Base-by-base conservation (phyloP, 2,113 vertebrate genomes). In the Physeter macrocephalus region DNA sequence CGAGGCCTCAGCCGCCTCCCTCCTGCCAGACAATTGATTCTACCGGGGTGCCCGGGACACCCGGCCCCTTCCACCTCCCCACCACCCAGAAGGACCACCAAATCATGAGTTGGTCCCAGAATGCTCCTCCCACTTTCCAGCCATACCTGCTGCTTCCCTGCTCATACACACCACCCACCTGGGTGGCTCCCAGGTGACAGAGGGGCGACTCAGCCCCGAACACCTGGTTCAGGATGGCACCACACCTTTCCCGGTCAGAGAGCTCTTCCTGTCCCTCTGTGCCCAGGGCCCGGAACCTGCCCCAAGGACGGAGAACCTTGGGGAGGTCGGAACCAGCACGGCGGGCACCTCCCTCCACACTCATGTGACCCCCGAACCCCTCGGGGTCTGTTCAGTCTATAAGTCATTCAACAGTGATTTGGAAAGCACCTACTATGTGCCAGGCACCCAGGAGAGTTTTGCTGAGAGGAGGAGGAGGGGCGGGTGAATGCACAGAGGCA, bases 131-230 rank as follows among this genome's bases (percentile, higher is more conserved):
- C 29, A 5, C 67, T 62, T 31, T 25, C 57, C 34, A 20, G 1
- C 10, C 31, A 18, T 1, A 21, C 29, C 41, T 12, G 49, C 23
- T 10, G 49, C 23, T 10, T 17, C 36, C 2, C 23, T 13, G 36
- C 23, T 46, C 59, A 54, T 8, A 4, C 25, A 2, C 64, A 43
- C 86, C 27, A 25, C 89, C 27, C 96, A 99, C 99, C 99, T 99
- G 99, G 83, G 99, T 99, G 93, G 98, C 74, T 96, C 99, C 99
- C 9, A 99, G 98, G 97, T 99, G 99, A 94, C 98, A 99, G 90
- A 99, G 98, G 3, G 98, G 97, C 0, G 99, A 98, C 59, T 99
- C 97, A 9, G 93, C 97, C 29, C 98, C 99, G 83, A 99, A 1
- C 17, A 99, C 87, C 0, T 46, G 96, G 31, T 98, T 98, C 90